Conservation (phyloP, 2,113 vertebrate genomes). For the Rhabdomys dilectus region DNA sequence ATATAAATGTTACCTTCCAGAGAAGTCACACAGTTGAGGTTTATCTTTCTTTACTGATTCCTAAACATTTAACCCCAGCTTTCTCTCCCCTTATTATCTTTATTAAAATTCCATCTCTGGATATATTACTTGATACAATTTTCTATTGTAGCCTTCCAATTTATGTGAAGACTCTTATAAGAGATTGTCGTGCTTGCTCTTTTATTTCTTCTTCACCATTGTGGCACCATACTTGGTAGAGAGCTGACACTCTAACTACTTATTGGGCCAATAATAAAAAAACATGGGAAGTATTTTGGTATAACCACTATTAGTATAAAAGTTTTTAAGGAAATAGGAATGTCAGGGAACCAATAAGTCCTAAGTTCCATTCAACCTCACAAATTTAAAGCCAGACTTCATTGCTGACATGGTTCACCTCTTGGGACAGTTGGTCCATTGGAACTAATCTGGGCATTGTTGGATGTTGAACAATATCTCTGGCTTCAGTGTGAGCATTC, state of each 20-base stretch:
- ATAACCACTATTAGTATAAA: neutral
- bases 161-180: neutral
- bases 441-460: too few species aligned
- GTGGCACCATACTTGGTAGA: neutral
- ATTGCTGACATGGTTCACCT: neutral
- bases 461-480: neutral
- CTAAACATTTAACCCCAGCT: accelerated
- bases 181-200: accelerated
- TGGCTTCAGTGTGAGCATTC: neutral
- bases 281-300: neutral
- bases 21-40: neutral
- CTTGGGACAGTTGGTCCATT: neutral
- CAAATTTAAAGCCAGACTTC: neutral
- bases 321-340: neutral
- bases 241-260: neutral
- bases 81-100: neutral
- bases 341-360: neutral
- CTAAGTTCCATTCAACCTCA: neutral
- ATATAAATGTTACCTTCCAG: neutral
- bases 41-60: neutral
- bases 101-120: neutral
- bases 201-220: neutral
- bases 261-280: neutral
- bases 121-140: neutral
- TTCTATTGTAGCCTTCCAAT: neutral